Evolutionary conservation across 2,888 invertebrate species (phyloP).

Genomic region (Stenchaetothrips biformis): DNA sequence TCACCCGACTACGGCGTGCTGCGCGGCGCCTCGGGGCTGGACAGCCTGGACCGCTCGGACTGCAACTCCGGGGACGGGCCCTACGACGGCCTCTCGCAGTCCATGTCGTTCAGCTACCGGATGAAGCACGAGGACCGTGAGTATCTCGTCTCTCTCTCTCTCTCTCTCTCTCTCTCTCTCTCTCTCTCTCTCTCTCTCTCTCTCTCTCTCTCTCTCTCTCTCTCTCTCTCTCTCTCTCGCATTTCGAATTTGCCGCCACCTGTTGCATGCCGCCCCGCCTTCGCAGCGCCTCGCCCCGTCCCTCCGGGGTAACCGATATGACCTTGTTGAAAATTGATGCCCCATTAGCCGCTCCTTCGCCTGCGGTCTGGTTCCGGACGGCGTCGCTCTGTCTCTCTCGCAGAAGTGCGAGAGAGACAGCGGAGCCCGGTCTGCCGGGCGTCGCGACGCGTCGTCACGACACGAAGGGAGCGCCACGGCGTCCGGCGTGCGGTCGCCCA

Average conservation of each 20-base stretch:
- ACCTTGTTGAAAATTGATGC: not conserved
- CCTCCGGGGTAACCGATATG: not conserved
- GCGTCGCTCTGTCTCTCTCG: too few relatives aligned
- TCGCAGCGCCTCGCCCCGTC: not conserved
- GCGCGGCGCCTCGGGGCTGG: slow-evolving; percentile 60
- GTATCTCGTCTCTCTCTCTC: not conserved
- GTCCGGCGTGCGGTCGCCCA: not conserved
- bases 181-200: not conserved
- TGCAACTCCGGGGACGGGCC: slow-evolving; percentile 87
- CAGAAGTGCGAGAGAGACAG: not conserved
- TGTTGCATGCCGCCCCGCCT: not conserved
- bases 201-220: not conserved
- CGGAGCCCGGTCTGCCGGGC: not conserved
- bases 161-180: not conserved
- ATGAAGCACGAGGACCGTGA: slow-evolving; percentile 22
- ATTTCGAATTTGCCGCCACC: not conserved
- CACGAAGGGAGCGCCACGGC: not conserved
- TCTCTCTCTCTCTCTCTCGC: not conserved
- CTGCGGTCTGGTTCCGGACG: too few relatives aligned
- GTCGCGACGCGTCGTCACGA: not conserved
- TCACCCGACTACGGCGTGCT: slow-evolving; percentile 75
- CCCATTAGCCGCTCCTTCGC: not conserved
- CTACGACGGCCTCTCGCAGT: slow-evolving; percentile 89
- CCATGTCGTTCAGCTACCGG: slow-evolving; percentile 72
- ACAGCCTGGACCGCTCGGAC: slow-evolving; percentile 81